phyloP scores from a whole-genome alignment of 2,888 invertebrate genomes.

The Junonia oenone region DNA sequence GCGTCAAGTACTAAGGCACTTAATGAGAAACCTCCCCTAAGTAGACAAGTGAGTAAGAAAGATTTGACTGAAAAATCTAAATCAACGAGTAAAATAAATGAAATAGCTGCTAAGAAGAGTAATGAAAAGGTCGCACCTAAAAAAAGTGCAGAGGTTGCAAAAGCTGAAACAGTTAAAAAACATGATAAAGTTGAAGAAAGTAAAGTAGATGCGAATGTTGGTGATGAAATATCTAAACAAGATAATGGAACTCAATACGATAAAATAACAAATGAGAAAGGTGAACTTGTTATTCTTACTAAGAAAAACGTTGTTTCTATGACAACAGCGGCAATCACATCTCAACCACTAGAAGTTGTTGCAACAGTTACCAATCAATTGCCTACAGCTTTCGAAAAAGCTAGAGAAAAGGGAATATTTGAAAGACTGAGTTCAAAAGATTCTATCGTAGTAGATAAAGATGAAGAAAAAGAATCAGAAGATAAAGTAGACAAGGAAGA shows the following conservation, averaged over 20 bases:
- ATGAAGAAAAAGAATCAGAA: conserved; percentile 42
- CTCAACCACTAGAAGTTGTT: conserved; percentile 76
- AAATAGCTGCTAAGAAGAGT: conserved; percentile 42
- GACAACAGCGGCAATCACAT: conserved; percentile 80
- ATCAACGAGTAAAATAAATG: conserved; percentile 54
- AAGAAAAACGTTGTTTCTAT: conserved; percentile 76
- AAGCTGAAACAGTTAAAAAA: conserved; percentile 24
- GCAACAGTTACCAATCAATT: conserved; percentile 77
- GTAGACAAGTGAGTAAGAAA: conserved; percentile 55
- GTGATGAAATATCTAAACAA: conserved; percentile 55
- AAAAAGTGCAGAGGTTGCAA: conserved; percentile 33
- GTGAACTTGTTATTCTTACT: conserved; percentile 65
- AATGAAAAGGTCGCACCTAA: conserved; percentile 32
- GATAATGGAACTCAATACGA: conserved; percentile 74
- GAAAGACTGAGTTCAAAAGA: conserved; percentile 70
- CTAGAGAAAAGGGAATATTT: conserved; percentile 69
- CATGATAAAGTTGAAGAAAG: conserved; percentile 28
- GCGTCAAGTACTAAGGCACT: conserved; percentile 64
- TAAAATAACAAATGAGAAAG: conserved; percentile 59
- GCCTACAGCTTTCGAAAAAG: conserved; percentile 68
- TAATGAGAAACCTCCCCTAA: conserved; percentile 59
- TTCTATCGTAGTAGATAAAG: conserved; percentile 59
- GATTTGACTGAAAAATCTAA: conserved; percentile 51
- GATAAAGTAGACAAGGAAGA: conserved; percentile 48
- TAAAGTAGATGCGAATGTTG: conserved; percentile 31